These are phyloP conservation scores for Macrosiphum euphorbiae DNA, from an alignment of 2,888 invertebrate species.

Conservation along the genomic window DNA sequence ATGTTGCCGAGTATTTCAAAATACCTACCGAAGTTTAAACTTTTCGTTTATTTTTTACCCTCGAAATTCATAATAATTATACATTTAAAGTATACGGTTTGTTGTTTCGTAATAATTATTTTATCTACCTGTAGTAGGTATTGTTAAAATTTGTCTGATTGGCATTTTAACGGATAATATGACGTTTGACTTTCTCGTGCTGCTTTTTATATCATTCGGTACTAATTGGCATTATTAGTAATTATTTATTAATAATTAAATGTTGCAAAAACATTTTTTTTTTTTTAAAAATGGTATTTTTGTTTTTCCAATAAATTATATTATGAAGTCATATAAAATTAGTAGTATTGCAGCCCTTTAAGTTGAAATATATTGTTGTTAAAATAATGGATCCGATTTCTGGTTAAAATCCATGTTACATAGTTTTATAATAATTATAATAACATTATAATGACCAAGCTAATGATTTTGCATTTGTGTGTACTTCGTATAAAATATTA, in stretches of 20 bases:
- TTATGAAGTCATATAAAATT: not conserved
- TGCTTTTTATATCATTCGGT: not conserved
- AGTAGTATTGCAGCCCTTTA: not conserved
- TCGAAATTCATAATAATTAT: not conserved
- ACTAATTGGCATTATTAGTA: not conserved
- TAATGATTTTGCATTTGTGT: not conserved
- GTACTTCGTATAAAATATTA: not conserved
- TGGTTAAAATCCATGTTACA: not conserved
- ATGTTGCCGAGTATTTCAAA: not conserved
- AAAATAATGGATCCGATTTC: not conserved
- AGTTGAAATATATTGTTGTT: not conserved
- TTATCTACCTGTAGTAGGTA: not conserved
- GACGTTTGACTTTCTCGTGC: conserved; percentile 15
- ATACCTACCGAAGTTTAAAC: not conserved
- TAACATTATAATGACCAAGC: not conserved
- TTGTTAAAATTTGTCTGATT: conserved; percentile 16
- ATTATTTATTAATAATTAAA: not conserved
- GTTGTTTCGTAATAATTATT: not conserved
- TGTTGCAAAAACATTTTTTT: not conserved
- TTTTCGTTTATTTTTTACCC: not conserved
- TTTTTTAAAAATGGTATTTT: no score
- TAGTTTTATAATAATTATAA: not conserved
- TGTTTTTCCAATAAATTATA: not conserved
- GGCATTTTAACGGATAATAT: conserved; percentile 16
- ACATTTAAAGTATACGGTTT: conserved; percentile 10